These are phyloP conservation scores for Heliconius ethilla DNA, from an alignment of 2,888 invertebrate genomes.

Conservation along the genomic window DNA sequence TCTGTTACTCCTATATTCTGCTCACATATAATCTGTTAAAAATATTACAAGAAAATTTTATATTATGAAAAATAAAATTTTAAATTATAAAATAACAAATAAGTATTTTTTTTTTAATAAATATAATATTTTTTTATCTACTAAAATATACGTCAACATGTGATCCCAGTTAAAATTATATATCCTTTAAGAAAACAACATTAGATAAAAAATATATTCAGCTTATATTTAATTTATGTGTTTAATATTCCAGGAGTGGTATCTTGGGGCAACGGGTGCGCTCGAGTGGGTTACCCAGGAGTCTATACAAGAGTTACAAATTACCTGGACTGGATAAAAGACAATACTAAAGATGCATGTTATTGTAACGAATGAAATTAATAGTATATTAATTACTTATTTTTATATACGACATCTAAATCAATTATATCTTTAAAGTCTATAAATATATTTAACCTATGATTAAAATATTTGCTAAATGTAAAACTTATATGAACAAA, in stretches of 20 bases:
- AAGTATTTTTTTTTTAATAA: no score
- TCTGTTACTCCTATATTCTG: background rate
- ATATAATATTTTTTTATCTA: background rate
- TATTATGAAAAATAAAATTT: background rate
- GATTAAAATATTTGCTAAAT: background rate
- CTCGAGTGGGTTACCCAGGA: slow-evolving; percentile 91
- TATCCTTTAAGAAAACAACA: background rate
- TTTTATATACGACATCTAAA: background rate
- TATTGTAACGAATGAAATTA: slow-evolving; percentile 84
- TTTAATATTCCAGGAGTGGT: slow-evolving; percentile 84
- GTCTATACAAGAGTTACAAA: slow-evolving; percentile 92
- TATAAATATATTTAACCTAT: background rate
- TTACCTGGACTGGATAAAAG: slow-evolving; percentile 90
- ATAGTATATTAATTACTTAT: background rate
- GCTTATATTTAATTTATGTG: slow-evolving; percentile 20
- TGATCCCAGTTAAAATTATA: background rate
- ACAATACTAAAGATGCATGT: slow-evolving; percentile 90
- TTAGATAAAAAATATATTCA: background rate
- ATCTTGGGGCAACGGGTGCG: slow-evolving; percentile 95
- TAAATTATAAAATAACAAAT: no score
- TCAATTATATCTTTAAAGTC: background rate
- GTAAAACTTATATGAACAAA: no score
- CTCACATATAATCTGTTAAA: no score
- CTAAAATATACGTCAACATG: no score
- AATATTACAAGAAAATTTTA: background rate